These are phyloP conservation scores for Semicossyphus pulcher DNA, from an alignment of 2,113 vertebrate species.

Conservation along the genomic window DNA sequence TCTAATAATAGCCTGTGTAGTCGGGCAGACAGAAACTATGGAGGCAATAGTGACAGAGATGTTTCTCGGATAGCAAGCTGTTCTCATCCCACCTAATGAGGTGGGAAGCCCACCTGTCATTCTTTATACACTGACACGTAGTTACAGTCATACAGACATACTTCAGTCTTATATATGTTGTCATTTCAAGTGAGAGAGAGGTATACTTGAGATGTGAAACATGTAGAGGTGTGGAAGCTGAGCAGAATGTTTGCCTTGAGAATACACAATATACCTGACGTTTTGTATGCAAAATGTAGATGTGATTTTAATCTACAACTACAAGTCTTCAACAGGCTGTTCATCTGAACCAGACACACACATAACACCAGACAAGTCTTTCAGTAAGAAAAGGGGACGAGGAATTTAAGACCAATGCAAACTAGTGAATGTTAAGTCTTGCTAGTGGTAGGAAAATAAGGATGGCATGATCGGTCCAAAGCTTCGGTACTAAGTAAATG, in stretches of 20 bases:
- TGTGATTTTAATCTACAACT: background rate
- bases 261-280: background rate
- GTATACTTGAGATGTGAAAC: background rate
- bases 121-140: background rate
- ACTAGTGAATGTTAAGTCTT: background rate
- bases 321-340: background rate
- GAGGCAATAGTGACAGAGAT: conserved; percentile 33
- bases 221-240: background rate
- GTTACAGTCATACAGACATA: background rate
- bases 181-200: background rate
- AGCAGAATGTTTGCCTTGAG: background rate
- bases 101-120: conserved; percentile 27
- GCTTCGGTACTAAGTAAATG: background rate
- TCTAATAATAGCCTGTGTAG: conserved; percentile 52
- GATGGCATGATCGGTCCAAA: background rate
- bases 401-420: no score
- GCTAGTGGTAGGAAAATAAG: background rate
- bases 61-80: conserved; percentile 18
- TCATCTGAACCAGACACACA: background rate
- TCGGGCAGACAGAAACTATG: background rate
- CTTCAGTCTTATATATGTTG: background rate
- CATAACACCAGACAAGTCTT: background rate
- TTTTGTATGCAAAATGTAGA: background rate
- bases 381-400: background rate
- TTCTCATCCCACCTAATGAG: conserved; percentile 46